Conservation (phyloP, 2,797 vertebrate species). For the Enteromius trimaculatus region DNA sequence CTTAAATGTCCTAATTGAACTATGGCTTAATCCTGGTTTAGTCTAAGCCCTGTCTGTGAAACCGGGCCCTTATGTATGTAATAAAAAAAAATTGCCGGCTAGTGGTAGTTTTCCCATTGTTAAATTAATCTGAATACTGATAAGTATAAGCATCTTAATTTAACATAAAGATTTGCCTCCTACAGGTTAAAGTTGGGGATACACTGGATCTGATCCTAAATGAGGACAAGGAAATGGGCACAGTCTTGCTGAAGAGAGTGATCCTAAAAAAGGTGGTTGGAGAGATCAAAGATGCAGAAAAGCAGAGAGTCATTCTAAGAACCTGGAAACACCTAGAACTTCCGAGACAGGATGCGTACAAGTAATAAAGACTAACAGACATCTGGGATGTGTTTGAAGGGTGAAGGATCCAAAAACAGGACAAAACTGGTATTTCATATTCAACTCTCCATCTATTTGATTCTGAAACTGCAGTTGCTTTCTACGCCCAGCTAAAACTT, state of each 20-base stretch:
- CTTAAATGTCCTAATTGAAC: too few relatives aligned
- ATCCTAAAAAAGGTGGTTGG: constrained; percentile 79
- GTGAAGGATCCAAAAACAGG: background rate
- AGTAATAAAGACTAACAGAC: constrained; percentile 59
- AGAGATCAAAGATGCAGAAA: constrained; percentile 81
- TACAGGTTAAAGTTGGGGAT: constrained; percentile 92
- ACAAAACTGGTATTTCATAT: constrained; percentile 7
- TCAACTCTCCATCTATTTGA: background rate
- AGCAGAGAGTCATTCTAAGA: constrained; percentile 84
- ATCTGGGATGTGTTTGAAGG: background rate
- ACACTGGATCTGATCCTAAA: constrained; percentile 86
- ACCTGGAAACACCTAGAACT: constrained; percentile 89
- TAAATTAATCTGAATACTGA: background rate
- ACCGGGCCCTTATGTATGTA: background rate
- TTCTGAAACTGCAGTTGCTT: constrained; percentile 16
- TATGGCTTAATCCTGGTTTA: too few relatives aligned
- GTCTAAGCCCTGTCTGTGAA: too few relatives aligned
- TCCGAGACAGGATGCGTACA: constrained; percentile 77
- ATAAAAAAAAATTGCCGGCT: background rate
- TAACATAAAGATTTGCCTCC: constrained; percentile 28
- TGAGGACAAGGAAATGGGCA: constrained; percentile 83
- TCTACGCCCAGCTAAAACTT: background rate
- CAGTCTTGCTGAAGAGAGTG: constrained; percentile 86
- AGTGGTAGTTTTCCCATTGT: background rate
- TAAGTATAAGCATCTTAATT: background rate